These are phyloP conservation scores for Cheumatopsyche charites DNA, from an alignment of 1,140 invertebrate genomes.

Conservation along the genomic window DNA sequence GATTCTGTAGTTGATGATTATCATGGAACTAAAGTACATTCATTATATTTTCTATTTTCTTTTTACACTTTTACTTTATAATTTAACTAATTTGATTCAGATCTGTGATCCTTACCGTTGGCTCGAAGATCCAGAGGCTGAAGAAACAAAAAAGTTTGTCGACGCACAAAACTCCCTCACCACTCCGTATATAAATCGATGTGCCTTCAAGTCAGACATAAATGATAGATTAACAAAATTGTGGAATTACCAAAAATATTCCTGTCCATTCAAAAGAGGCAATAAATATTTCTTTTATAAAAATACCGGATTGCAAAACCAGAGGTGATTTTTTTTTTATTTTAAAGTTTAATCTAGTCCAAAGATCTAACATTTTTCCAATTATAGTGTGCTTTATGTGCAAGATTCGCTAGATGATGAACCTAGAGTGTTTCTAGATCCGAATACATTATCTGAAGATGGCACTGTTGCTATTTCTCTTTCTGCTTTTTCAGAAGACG, in stretches of 20 bases:
- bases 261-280: conserved; percentile 83
- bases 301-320: conserved; percentile 96
- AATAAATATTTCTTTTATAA: conserved; percentile 90
- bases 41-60: background rate
- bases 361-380: conserved; percentile 39
- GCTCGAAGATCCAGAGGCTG: conserved; percentile 93
- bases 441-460: conserved; percentile 90
- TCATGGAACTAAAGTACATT: conserved; percentile 79
- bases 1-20: conserved; percentile 79
- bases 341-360: background rate
- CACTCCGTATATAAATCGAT: conserved; percentile 81
- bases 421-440: conserved; percentile 91
- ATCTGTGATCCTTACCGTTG: conserved; percentile 93
- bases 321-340: conserved; percentile 68
- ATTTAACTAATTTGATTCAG: conserved; percentile 59
- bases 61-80: background rate
- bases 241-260: conserved; percentile 97
- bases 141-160: conserved; percentile 92
- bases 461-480: conserved; percentile 87
- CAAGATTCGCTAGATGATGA: conserved; percentile 83
- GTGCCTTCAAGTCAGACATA: conserved; percentile 74
- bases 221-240: conserved; percentile 82
- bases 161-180: conserved; percentile 91
- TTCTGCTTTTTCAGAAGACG: conserved; percentile 89
- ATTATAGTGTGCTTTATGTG: conserved; percentile 87